Evolutionary conservation across 2,888 invertebrate species (phyloP).

Genomic region (Tetragnatha montana): DNA sequence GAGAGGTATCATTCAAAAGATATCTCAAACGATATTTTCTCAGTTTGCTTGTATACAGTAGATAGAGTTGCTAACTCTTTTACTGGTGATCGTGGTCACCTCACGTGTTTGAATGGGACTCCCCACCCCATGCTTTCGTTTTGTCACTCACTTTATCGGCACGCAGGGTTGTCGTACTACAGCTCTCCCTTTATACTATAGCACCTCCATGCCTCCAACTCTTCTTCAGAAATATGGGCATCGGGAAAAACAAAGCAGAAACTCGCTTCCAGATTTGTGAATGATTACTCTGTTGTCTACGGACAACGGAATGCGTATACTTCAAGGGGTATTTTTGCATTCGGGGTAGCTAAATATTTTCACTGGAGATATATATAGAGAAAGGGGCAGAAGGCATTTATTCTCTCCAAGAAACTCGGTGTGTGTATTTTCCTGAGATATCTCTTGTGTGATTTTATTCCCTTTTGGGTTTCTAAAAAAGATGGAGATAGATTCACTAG

Average conservation of each 20-base stretch:
- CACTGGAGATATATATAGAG: not conserved
- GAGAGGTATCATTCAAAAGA: no score
- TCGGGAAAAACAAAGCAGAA: not conserved
- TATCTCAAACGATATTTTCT: no score
- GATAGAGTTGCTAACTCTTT: no score
- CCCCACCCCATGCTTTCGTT: no score
- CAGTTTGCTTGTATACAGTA: no score
- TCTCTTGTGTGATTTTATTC: not conserved
- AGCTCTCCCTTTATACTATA: no score
- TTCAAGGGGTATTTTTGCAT: not conserved
- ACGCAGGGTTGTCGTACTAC: no score
- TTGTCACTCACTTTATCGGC: no score
- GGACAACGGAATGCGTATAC: conserved; percentile 4
- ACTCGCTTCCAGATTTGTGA: conserved; percentile 22
- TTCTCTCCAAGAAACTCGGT: not conserved
- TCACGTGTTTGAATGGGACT: no score
- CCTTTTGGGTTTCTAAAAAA: not conserved
- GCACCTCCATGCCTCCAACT: no score
- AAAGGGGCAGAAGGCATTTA: not conserved
- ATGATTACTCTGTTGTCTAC: conserved; percentile 21
- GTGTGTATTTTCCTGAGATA: not conserved
- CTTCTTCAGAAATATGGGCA: not conserved
- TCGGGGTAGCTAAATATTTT: not conserved
- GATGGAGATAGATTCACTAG: not conserved
- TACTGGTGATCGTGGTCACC: no score